Base-by-base conservation (phyloP, 2,797 vertebrate species). In the Chloroceryle amazona region DNA sequence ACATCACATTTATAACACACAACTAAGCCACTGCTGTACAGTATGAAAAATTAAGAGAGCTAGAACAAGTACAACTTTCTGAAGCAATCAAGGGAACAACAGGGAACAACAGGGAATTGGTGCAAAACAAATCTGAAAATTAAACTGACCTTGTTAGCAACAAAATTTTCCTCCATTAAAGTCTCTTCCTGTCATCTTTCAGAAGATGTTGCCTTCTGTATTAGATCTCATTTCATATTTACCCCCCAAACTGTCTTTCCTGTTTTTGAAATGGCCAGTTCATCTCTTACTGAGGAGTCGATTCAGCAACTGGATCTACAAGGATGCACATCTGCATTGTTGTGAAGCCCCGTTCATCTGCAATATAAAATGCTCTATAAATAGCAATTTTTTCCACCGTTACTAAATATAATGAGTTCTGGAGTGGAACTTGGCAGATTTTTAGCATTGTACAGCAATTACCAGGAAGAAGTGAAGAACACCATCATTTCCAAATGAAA, bases 341-440 rank as follows among this genome's bases (percentile, higher is more conserved):
- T 94, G 86, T 8, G 90, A 51, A 96, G 90, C 42, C 67, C 73
- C 54, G 86, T 7, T 76, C 44, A 73, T 61, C 71, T 66, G 78
- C 39, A 35, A 61, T 18, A 58, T 37, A 73, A 95, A 92, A 94
- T 44, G 46, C 35, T 85, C 76, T 90, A 42, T 39, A 80, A 71
- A 79, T 73, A 72, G 76, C 80, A 86, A 57, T 86, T 93, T 94
- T 84, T n/a, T 61, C 80, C 83, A 75, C 63, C 10, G 2, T 82
- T 76, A 74, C 92, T 87, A 96, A 93, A 96, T 94, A 93, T 80
- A 96, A 93, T 71, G 93, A 93, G 68, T 91, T 84, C 90, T 94
- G 81, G 81, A 93, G 92, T 81, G 49, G 78, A 94, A 96, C 86
- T 93, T 93, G 94, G 94, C 84, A 96, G 89, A 61, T 92, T 81